Evolutionary conservation across 2,113 vertebrate genomes (phyloP).

Genomic region (Hippopotamus amphibius): DNA sequence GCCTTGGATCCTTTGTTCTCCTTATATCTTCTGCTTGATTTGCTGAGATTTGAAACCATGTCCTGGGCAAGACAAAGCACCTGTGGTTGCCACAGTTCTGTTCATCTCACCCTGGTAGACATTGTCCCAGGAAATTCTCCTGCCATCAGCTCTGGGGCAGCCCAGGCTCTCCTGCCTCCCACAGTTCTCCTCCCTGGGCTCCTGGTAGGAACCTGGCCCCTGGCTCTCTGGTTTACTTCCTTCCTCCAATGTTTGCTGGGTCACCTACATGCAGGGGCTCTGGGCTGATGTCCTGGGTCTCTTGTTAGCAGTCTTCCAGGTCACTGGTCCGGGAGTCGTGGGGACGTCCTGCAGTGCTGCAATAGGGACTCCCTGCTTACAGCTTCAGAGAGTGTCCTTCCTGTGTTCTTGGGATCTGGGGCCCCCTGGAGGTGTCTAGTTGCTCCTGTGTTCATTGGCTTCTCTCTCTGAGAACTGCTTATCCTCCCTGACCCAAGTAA

Average conservation of each 20-base stretch:
- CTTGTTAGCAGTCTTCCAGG: background rate
- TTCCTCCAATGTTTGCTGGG: background rate
- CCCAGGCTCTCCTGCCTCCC: background rate
- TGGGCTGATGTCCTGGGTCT: background rate
- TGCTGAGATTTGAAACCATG: background rate
- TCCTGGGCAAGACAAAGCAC: background rate
- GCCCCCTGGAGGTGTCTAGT: background rate
- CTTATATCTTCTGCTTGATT: background rate
- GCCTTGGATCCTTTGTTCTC: background rate
- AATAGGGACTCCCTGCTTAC: background rate
- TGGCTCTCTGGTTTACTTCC: constrained; percentile 69
- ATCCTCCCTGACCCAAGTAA: background rate
- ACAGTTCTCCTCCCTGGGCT: background rate
- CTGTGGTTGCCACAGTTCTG: background rate
- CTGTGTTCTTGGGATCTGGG: background rate
- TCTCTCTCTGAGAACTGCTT: background rate
- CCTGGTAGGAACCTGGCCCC: background rate
- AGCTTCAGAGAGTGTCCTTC: background rate
- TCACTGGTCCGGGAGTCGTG: background rate
- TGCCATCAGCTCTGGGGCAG: background rate
- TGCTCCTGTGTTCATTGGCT: background rate
- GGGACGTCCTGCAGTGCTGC: fast-evolving
- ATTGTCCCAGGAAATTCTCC: background rate
- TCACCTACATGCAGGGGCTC: background rate
- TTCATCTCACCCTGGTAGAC: background rate